Evolutionary conservation across 2,797 vertebrate species (phyloP), one percentile per base, ranked within the genome.

Genomic region (Cyclura pinguis): DNA sequence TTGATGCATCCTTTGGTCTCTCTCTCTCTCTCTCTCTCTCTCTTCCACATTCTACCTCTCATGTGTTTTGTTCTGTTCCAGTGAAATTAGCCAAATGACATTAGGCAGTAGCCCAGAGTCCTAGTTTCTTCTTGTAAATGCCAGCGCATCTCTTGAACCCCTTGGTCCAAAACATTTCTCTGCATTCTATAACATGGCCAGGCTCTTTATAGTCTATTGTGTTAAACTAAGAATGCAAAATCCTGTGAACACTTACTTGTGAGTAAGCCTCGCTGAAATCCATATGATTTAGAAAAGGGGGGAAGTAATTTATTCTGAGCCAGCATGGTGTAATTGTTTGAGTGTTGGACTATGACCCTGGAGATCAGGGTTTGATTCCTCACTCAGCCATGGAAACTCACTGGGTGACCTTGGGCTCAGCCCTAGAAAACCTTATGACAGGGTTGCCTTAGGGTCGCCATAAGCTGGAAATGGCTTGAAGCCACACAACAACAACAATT

Each of bases 41-140:
- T 22, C 59, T 47, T 62, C 20, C 27, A 69, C 62, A 24, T 64
- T 64, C 62, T 24, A 8, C 32, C 87, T 38, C 93, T 95, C 92
- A 88, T 73, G 0, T 24, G 92, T 90, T 96, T 96, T 95, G 93
- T 95, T 95, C 93, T 74, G 0, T 2, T 24, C 64, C 92, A 2
- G 82, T 88, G 87, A 91, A 91, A 87, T 89, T 64, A 85, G 95
- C 96, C 91, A 88, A 95, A 91, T 0, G 0, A 20, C 0, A 2
- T 16, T 87, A 0, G 0, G 50, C 62, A 3, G 0, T 32, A 95
- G 93, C 94, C 91, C 72, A 88, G 67, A 38, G 3, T 0, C 2
- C n/a, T 0, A 50, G 85, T 78, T 84, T 78, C 80, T 78, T 73
- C 84, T 80, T 77, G 74, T 47, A 83, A 32, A 62, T 67, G 62